Evolutionary conservation across 2,113 vertebrate species (phyloP).

Genomic region (Syngnathus floridae): DNA sequence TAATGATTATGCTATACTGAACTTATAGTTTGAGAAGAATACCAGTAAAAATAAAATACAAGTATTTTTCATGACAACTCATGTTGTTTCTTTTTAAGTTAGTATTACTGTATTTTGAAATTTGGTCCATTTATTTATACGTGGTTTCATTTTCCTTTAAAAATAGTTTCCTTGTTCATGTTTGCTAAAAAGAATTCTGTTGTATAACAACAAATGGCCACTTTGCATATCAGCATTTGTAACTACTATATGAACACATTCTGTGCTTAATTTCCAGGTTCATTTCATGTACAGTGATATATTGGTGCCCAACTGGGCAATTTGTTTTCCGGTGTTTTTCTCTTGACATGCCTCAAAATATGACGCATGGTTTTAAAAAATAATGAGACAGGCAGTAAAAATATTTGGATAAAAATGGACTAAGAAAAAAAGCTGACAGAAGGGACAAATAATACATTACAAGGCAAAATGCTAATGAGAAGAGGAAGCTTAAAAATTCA

Average conservation of each 20-base stretch:
- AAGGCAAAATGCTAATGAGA: conserved; percentile 48
- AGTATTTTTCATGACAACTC: too few species aligned
- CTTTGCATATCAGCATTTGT: too few species aligned
- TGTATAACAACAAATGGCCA: background rate
- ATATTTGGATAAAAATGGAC: background rate
- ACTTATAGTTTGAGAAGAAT: too few species aligned
- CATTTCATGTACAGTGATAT: background rate
- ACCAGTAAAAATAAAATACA: too few species aligned
- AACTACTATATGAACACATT: too few species aligned
- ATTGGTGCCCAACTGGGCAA: background rate
- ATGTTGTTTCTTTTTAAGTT: too few species aligned
- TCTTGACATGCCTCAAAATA: background rate
- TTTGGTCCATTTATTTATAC: too few species aligned
- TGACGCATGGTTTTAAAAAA: background rate
- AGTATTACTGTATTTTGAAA: too few species aligned
- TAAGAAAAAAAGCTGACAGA: conserved; percentile 10
- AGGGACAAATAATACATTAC: conserved; percentile 33
- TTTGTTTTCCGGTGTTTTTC: background rate
- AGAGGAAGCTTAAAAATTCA: conserved; percentile 11
- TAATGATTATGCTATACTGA: too few species aligned
- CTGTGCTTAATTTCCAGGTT: background rate
- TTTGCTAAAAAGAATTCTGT: background rate
- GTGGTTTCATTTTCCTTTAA: too few species aligned
- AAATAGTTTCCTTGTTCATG: too few species aligned
- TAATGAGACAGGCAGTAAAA: background rate